Base-by-base conservation (phyloP, 2,888 invertebrate genomes). In the Stegophylla sp. region DNA sequence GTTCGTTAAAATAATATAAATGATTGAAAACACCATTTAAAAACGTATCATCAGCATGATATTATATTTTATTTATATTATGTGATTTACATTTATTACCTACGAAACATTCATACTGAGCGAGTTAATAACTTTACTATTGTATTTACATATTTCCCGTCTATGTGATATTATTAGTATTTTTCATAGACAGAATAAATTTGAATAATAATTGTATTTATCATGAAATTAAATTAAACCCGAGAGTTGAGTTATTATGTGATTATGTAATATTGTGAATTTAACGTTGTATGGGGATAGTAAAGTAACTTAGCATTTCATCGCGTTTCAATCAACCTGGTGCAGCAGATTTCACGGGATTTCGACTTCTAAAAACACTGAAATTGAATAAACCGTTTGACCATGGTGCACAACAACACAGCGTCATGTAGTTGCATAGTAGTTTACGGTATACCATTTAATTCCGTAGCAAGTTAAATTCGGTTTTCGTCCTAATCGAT, bases 381-480 rank as follows among this genome's bases (percentile, higher is more conserved):
- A 56, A 12, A 23, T 34, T 7, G 56, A 20, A 56, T 23, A 12
- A 56, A 56, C 56, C 3, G 56, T 56, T 56, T 20, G 56, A 56
- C 56, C 56, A 20, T 9, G 17, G 53, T 20, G n/a, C 20, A 20
- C 20, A 20, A 20, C 23, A 9, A 45, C 34, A 45, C 15, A 12
- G 12, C 15, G 45, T 10, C 12, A 15, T 12, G 12, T 12, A 15
- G 45, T 15, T 45, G 28, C 59, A 1, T 34, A n/a, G 34, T 34
- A 34, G 23, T 61, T 15, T 7, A 15, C 28, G 28, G 28, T 61
- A 7, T 15, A 53, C 34, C 34, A 63, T 34, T 34, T 1, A 7
- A 34, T 63, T 63, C 1, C 7, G 17, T 67, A 48, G 26, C 48
- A 61, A 61, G 61, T 61, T 45, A n/a, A 72, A 56, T 73, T 73